Conservation (phyloP, 2,888 invertebrate genomes). For the Tanypteryx hageni region DNA sequence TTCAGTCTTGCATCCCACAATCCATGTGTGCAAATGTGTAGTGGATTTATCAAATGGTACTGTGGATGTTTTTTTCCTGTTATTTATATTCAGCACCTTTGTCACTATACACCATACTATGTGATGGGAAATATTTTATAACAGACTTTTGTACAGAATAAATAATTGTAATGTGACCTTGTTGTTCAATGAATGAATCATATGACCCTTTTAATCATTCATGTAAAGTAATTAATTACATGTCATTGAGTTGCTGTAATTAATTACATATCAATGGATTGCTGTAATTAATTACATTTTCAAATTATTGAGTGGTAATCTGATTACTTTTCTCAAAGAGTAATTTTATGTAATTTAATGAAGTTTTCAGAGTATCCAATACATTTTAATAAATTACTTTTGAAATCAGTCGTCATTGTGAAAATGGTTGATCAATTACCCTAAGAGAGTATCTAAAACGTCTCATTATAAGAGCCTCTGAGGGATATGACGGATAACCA, state of each 20-base stretch:
- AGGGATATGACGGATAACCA: too few species aligned
- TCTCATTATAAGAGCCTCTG: too few species aligned
- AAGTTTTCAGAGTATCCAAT: background rate
- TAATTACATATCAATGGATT: background rate
- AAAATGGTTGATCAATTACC: constrained; percentile 12
- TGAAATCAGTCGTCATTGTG: background rate
- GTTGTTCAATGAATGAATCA: constrained; percentile 48
- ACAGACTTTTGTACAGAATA: constrained; percentile 73
- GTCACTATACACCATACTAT: constrained; percentile 72
- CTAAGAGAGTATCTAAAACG: background rate
- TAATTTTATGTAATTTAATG: background rate
- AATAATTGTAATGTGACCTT: constrained; percentile 69
- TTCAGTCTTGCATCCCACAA: constrained; percentile 63
- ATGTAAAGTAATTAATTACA: background rate
- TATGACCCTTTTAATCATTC: background rate
- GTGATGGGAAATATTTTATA: constrained; percentile 73
- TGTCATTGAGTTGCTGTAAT: background rate
- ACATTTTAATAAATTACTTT: background rate
- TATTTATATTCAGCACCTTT: constrained; percentile 71
- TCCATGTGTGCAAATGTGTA: constrained; percentile 68
- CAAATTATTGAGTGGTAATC: background rate
- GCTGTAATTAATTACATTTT: background rate
- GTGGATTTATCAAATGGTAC: constrained; percentile 68
- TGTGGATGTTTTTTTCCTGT: constrained; percentile 69
- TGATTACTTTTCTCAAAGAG: background rate